Conservation (phyloP, 2,888 invertebrate genomes). For the Drosophila kuntzei region DNA sequence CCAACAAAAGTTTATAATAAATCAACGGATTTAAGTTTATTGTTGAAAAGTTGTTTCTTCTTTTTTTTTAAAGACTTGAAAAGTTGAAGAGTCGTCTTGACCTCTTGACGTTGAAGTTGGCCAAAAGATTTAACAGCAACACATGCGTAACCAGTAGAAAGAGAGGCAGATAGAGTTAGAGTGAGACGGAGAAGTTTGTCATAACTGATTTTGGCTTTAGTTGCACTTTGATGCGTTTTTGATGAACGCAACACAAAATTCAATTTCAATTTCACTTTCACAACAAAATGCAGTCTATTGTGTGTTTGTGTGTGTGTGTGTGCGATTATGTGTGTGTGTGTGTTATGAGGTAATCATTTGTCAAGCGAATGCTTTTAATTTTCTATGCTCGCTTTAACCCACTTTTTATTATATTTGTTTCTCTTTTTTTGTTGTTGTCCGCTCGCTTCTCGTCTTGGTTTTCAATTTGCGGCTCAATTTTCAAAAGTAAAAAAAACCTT, state of each 20-base stretch:
- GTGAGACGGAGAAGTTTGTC: constrained; percentile 3
- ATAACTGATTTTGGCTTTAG: constrained; percentile 10
- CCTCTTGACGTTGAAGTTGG: constrained; percentile 9
- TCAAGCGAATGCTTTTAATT: constrained; percentile 51
- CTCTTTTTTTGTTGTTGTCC: constrained; percentile 15
- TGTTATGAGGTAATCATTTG: constrained; percentile 63
- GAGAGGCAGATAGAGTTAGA: not conserved
- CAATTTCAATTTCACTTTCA: constrained; percentile 68
- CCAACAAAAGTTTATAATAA: constrained; percentile 57
- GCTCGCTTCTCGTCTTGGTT: constrained; percentile 71
- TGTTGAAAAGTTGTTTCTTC: constrained; percentile 25
- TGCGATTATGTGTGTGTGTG: constrained; percentile 25
- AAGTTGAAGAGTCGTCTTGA: constrained; percentile 29
- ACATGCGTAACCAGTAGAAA: constrained; percentile 33
- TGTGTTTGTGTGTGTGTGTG: constrained; percentile 26
- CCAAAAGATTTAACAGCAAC: constrained; percentile 13
- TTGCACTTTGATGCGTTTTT: constrained; percentile 49
- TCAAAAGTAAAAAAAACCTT: constrained; percentile 51
- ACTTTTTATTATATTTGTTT: constrained; percentile 56
- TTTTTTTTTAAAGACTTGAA: constrained; percentile 21
- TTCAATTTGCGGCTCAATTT: constrained; percentile 75
- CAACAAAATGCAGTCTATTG: constrained; percentile 50
- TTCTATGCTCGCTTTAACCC: constrained; percentile 76
- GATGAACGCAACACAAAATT: constrained; percentile 39
- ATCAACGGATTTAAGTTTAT: constrained; percentile 64